A percentile compares a stretch with the other conserved stretches of the same genome.
phyloP scores from a whole-genome alignment of 2,113 vertebrate species.

The Tetrax tetrax region DNA sequence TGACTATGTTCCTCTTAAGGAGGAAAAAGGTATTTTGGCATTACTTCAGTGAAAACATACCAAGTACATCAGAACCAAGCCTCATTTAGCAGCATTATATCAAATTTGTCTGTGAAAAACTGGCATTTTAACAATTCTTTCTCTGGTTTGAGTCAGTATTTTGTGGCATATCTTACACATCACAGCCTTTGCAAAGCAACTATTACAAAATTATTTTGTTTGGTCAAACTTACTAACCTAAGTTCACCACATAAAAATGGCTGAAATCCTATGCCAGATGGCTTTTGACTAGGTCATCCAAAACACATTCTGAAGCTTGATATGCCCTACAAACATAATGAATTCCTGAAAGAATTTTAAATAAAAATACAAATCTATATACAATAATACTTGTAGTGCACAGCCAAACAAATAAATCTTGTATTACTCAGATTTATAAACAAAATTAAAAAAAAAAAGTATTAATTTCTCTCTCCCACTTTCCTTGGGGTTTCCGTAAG shows the following conservation, averaged over 20 bases:
- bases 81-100: background rate
- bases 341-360: conserved; percentile 21
- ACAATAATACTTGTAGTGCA: background rate
- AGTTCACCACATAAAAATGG: background rate
- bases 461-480: conserved; percentile 5
- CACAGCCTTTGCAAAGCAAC: background rate
- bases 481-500: background rate
- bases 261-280: background rate
- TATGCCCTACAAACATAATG: conserved; percentile 13
- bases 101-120: background rate
- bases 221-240: background rate
- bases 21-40: too few relatives aligned
- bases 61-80: background rate
- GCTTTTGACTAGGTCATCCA: conserved; percentile 42
- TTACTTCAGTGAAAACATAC: too few relatives aligned
- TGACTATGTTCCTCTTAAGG: too few relatives aligned
- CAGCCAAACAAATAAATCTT: conserved; percentile 55
- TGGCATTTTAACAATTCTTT: background rate
- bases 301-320: conserved; percentile 38
- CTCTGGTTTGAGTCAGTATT: background rate
- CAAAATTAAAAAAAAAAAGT: background rate
- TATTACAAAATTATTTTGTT: background rate
- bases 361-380: conserved; percentile 34
- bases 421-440: conserved; percentile 52
- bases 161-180: background rate